phyloP scores from a whole-genome alignment of 1,140 invertebrate species.

The Probaryconus sp. region DNA sequence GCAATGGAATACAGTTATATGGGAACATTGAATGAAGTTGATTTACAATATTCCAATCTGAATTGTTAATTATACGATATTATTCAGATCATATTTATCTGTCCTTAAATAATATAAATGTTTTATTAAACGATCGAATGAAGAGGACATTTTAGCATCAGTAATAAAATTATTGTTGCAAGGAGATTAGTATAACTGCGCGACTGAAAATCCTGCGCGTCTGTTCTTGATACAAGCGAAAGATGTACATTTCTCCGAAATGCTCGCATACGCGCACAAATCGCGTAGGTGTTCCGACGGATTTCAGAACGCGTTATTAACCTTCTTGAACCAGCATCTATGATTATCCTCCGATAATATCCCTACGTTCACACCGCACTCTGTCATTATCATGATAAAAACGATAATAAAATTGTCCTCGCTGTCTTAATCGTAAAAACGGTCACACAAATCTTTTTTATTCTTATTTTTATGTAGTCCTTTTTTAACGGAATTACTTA shows the following conservation, averaged over 20 bases:
- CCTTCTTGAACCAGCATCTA: conserved; percentile 75
- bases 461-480: neutral
- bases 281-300: conserved; percentile 72
- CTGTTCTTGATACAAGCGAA: conserved; percentile 31
- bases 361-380: conserved; percentile 71
- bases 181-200: conserved; percentile 36
- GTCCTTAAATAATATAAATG: too few relatives aligned
- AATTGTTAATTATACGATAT: too few relatives aligned
- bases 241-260: conserved; percentile 49
- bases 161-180: conserved; percentile 54
- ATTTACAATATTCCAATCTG: too few relatives aligned
- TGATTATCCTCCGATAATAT: conserved; percentile 77
- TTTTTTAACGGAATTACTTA: neutral
- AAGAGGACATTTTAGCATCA: too few relatives aligned
- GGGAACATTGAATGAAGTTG: too few relatives aligned
- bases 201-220: conserved; percentile 53
- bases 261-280: conserved; percentile 36
- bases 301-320: conserved; percentile 78
- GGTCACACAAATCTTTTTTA: conserved; percentile 24
- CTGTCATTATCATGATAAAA: conserved; percentile 71
- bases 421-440: conserved; percentile 44
- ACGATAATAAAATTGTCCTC: conserved; percentile 60
- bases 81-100: too few relatives aligned
- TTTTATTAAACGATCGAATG: too few relatives aligned
- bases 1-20: too few relatives aligned